Base-by-base conservation (phyloP, 2,797 vertebrate genomes). In the Crocidura indochinensis region DNA sequence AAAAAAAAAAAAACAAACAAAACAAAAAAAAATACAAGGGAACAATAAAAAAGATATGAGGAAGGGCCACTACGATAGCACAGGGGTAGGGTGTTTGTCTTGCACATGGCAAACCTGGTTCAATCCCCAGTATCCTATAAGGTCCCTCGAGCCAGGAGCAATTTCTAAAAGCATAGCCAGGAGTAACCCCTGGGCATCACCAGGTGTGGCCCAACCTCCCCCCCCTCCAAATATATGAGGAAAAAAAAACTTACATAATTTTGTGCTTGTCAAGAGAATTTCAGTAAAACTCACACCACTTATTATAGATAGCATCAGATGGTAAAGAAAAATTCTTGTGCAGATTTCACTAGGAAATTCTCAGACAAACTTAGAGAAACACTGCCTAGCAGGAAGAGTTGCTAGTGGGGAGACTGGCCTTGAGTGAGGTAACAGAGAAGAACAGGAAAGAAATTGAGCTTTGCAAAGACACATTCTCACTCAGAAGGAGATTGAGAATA, bases 281-380 rank as follows among this genome's bases (percentile, higher is more conserved):
- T 83, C 79, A 11, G 85, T 53, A 89, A 91, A 87, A 82, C 76
- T 38, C 26, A 68, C 8, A 56, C 15, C 27, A 65, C 9, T 65
- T 90, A 64, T 53, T 60, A 56, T 22, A 15, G 6, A 56, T 22
- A 15, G 6, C 12, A 84, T 29, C 31, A 26, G 49, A 11, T 60
- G 60, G 44, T 24, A 10, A 56, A 78, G 27, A 82, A 78, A 56
- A 20, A 20, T 49, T 69, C 47, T 89, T 27, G 27, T 44, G 9
- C 31, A 64, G 67, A 72, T 51, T 85, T 69, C 76, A 74, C 68
- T 47, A 44, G 87, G 81, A 51, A 84, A 79, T 10, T 51, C 64
- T 79, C 15, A 75, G 74, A 27, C 46, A 60, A 79, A 74, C 12
- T 78, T 62, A 53, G 44, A 81, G 49, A 79, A 64, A 24, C 22